These are phyloP conservation scores for Streptopelia turtur DNA, from an alignment of 2,797 vertebrate species.

Conservation along the genomic window DNA sequence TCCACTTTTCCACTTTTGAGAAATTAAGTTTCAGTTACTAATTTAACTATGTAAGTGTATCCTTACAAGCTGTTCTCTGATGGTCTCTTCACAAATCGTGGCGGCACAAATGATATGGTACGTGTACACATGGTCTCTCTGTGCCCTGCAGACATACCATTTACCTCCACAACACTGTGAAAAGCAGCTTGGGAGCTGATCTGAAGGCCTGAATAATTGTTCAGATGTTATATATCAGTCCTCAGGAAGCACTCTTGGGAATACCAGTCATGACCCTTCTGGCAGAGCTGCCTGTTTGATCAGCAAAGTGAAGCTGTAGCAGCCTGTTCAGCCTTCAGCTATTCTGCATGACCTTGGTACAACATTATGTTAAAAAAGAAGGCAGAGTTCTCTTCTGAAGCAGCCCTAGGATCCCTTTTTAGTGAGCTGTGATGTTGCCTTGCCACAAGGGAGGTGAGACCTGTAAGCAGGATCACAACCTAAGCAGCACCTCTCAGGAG, in stretches of 20 bases:
- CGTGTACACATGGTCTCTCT: not conserved
- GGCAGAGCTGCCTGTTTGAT: not conserved
- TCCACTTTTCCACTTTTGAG: not conserved
- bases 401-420: not conserved
- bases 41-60: not conserved
- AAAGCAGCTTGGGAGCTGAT: not conserved
- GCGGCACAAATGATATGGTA: not conserved
- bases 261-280: not conserved
- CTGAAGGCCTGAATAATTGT: not conserved
- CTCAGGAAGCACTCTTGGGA: not conserved
- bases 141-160: not conserved
- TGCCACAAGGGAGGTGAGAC: not conserved
- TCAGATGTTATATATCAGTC: not conserved
- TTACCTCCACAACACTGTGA: not conserved
- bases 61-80: not conserved
- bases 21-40: not conserved
- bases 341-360: not conserved
- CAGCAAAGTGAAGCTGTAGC: not conserved
- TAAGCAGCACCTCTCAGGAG: not conserved
- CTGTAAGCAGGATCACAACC: not conserved
- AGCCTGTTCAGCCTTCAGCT: not conserved
- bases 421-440: not conserved
- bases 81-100: not conserved
- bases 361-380: not conserved
- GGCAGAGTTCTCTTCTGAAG: not conserved